A percentile compares a stretch with the other conserved stretches of the same genome.
Conservation (phyloP, 2,797 vertebrate species). For the Myiotriccus ornatus region DNA sequence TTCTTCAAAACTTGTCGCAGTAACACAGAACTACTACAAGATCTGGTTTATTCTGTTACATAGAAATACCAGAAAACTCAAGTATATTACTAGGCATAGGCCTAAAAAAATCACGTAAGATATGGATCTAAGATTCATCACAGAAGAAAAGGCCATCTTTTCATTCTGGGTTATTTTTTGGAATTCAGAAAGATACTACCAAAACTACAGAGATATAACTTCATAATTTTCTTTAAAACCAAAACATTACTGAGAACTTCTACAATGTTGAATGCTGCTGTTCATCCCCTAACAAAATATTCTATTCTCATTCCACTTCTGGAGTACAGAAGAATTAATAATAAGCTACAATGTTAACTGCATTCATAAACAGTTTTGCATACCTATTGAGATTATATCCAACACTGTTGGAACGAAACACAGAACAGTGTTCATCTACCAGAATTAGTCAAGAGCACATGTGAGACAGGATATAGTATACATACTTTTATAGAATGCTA, state of each 20-base stretch:
- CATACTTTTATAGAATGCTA: not conserved
- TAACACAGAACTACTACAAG: not conserved
- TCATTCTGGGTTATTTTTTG: not conserved
- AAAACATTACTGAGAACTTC: not conserved
- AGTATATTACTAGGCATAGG: not conserved
- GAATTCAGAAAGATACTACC: not conserved
- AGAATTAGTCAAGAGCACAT: not conserved
- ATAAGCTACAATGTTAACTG: not conserved
- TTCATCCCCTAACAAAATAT: not conserved
- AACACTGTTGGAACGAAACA: not conserved
- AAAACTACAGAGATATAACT: not conserved
- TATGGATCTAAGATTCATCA: accelerated
- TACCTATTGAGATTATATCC: not conserved
- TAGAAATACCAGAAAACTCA: not conserved
- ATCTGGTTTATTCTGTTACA: not conserved
- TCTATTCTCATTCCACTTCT: not conserved
- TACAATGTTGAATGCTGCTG: not conserved
- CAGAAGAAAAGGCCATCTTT: not conserved
- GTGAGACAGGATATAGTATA: not conserved
- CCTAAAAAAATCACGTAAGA: not conserved
- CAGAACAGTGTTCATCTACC: not conserved
- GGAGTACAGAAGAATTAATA: not conserved
- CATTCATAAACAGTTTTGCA: not conserved
- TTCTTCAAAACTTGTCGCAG: not conserved
- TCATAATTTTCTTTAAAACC: not conserved